phyloP scores from a whole-genome alignment of 92 coral and sea anemone genomes.

The Heliopora coerulea region DNA sequence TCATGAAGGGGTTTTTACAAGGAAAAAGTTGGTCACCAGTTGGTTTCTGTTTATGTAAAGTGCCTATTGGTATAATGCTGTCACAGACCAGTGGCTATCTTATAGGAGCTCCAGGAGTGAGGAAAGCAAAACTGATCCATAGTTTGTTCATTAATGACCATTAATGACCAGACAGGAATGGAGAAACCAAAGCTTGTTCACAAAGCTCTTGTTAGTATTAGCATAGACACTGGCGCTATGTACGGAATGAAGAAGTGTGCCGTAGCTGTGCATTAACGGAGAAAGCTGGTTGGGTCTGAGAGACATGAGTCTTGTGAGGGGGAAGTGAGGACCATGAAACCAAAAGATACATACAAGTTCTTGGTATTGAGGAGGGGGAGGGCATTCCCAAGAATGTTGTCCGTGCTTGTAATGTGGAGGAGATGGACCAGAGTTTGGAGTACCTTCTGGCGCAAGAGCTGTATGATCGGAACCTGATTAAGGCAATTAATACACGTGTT shows the following conservation, averaged over 20 bases:
- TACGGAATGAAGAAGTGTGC: constrained; percentile 9
- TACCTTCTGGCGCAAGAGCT: not conserved
- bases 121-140: too few relatives aligned
- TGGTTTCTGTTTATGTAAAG: too few relatives aligned
- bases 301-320: not conserved
- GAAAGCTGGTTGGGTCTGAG: constrained; percentile 11
- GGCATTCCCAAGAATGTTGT: too few relatives aligned
- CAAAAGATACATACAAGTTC: constrained; percentile 2
- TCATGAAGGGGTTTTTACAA: too few relatives aligned
- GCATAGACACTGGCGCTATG: constrained; percentile 1
- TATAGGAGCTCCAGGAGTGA: too few relatives aligned
- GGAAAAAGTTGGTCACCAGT: too few relatives aligned
- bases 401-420: too few relatives aligned
- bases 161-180: too few relatives aligned
- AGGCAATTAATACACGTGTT: not conserved
- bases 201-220: not conserved
- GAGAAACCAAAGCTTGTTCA: not conserved
- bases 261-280: not conserved
- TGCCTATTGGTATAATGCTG: too few relatives aligned
- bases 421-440: not conserved
- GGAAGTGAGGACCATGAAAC: constrained; percentile 4
- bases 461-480: not conserved
- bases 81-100: too few relatives aligned
- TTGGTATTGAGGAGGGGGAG: constrained; percentile 17
- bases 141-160: too few relatives aligned